Evolutionary conservation across 1,140 invertebrate species (phyloP).

Genomic region (Bombus superbus): DNA sequence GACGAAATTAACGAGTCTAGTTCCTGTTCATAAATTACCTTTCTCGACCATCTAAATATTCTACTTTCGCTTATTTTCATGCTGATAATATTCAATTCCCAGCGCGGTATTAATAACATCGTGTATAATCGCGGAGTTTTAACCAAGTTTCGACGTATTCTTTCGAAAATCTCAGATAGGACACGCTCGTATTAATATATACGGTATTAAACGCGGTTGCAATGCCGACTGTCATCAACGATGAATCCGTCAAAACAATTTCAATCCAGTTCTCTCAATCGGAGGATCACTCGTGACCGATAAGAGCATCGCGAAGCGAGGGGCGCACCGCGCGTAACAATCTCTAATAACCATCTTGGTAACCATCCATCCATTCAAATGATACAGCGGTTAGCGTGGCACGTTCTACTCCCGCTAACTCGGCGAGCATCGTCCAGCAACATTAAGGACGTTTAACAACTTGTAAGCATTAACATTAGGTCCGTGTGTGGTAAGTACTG

Average conservation of each 20-base stretch:
- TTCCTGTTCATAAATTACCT: background rate
- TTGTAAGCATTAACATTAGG: slow-evolving; percentile 69
- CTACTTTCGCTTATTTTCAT: background rate
- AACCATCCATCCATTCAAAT: slow-evolving; percentile 36
- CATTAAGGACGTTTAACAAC: slow-evolving; percentile 70
- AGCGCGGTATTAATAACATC: background rate
- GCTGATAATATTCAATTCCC: background rate
- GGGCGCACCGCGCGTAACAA: slow-evolving; percentile 20
- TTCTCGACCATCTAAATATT: background rate
- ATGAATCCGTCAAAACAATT: background rate
- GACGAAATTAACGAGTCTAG: background rate
- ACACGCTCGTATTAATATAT: background rate
- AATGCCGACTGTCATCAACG: too few species aligned
- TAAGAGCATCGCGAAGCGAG: background rate
- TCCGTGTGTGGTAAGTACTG: slow-evolving; percentile 53
- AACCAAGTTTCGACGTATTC: background rate
- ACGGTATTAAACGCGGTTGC: background rate
- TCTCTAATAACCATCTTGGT: slow-evolving; percentile 56
- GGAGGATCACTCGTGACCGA: background rate
- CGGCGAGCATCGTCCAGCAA: slow-evolving; percentile 60
- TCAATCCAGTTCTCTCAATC: background rate
- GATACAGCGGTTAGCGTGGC: slow-evolving; percentile 51
- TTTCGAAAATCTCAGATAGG: background rate
- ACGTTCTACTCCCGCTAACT: slow-evolving; percentile 15
- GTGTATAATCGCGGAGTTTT: background rate